A percentile compares a stretch with the other conserved stretches of the same genome.
Conservation (phyloP, 92 coral and sea anemone species). For the Palythoa grandiflora region DNA sequence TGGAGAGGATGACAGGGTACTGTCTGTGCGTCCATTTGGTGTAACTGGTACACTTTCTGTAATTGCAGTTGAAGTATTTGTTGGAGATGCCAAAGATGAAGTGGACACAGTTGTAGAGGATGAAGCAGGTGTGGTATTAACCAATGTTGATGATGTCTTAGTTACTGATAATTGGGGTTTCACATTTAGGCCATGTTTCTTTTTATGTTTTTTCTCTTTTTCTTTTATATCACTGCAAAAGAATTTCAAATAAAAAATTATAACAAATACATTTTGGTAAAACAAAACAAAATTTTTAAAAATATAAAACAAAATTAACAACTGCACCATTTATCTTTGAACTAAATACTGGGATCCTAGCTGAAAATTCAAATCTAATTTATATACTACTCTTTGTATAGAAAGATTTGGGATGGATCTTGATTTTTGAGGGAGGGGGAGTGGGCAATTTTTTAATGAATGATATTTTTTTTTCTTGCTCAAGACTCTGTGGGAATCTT, state of each 20-base stretch:
- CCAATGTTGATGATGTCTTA: slow-evolving; percentile 36
- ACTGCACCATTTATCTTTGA: no score
- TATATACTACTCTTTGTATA: not conserved
- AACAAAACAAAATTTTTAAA: not conserved
- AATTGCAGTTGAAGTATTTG: slow-evolving; percentile 23
- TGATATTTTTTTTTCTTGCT: no score
- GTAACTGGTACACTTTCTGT: slow-evolving; percentile 42
- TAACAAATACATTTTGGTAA: not conserved
- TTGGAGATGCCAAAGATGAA: slow-evolving; percentile 42
- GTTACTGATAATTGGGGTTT: slow-evolving; percentile 15
- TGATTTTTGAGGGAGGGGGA: no score
- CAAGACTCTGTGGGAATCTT: no score
- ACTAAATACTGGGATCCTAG: no score
- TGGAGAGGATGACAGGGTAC: slow-evolving; percentile 39
- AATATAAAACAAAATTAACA: no score
- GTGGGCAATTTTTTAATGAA: no score
- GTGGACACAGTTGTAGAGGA: slow-evolving; percentile 33
- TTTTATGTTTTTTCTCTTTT: slow-evolving; percentile 83
- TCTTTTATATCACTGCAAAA: slow-evolving; percentile 81
- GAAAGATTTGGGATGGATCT: no score
- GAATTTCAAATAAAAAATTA: not conserved
- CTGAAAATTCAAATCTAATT: no score
- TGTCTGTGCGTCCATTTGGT: slow-evolving; percentile 38
- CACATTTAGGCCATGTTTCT: slow-evolving; percentile 58
- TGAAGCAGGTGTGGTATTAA: slow-evolving; percentile 31